Conservation (phyloP, 1,140 invertebrate species). For the Philopotamus ludificatus region DNA sequence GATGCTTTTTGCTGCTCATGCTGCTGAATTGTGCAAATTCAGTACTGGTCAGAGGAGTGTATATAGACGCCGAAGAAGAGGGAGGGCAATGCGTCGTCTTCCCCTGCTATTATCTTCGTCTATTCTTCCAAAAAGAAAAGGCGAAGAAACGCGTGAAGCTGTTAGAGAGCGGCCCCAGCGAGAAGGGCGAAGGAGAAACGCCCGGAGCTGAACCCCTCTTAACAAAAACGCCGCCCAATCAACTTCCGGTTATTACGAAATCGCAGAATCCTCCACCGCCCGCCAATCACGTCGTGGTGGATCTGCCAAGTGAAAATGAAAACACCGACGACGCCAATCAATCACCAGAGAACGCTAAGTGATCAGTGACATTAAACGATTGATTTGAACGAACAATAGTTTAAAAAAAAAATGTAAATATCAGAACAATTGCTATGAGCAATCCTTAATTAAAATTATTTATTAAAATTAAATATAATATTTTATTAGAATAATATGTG, state of each 20-base stretch:
- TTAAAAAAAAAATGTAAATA: no score
- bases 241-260: slow-evolving; percentile 46
- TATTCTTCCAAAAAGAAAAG: slow-evolving; percentile 69
- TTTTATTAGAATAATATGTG: no score
- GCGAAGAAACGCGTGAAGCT: slow-evolving; percentile 58
- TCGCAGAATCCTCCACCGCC: slow-evolving; percentile 44
- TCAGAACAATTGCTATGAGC: no score
- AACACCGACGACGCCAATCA: not conserved
- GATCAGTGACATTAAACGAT: no score
- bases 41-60: slow-evolving; percentile 77
- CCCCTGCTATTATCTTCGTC: slow-evolving; percentile 75
- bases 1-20: slow-evolving; percentile 71
- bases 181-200: slow-evolving; percentile 21
- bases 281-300: slow-evolving; percentile 38
- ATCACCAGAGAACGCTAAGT: not conserved
- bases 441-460: no score
- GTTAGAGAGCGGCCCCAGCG: slow-evolving; percentile 44
- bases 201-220: slow-evolving; percentile 1
- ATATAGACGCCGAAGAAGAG: slow-evolving; percentile 79
- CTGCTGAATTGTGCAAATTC: slow-evolving; percentile 83
- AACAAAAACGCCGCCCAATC: slow-evolving; percentile 30
- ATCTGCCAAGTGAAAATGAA: not conserved
- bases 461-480: no score
- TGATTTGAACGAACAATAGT: no score
- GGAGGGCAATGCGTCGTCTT: slow-evolving; percentile 77